Evolutionary conservation across 2,797 vertebrate genomes (phyloP).

Genomic region (Anguilla pacifica): DNA sequence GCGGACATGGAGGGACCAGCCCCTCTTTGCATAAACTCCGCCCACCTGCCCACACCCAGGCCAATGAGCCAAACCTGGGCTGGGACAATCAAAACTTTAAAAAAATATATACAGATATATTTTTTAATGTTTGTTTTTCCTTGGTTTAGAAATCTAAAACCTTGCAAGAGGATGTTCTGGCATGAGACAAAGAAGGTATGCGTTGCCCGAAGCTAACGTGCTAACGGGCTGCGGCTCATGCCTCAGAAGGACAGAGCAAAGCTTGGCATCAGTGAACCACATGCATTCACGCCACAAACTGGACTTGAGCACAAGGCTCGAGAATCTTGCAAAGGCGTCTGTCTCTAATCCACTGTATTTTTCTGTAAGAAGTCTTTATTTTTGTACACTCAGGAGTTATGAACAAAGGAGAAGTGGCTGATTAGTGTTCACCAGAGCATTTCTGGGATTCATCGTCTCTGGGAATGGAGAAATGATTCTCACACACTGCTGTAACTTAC

Average conservation of each 20-base stretch:
- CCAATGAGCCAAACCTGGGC: not conserved
- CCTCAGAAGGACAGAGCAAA: not conserved
- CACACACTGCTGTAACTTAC: not conserved
- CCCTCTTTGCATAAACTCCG: not conserved
- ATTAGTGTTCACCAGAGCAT: not conserved
- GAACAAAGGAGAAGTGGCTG: not conserved
- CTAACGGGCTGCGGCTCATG: not conserved
- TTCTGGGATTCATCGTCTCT: not conserved
- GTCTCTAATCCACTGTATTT: slow-evolving; percentile 9
- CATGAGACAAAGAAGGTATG: not conserved
- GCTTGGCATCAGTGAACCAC: not conserved
- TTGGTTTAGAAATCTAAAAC: slow-evolving; percentile 48
- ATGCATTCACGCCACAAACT: not conserved
- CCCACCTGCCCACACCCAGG: not conserved
- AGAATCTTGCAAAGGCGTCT: not conserved
- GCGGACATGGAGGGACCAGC: not conserved
- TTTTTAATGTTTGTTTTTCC: slow-evolving; percentile 57
- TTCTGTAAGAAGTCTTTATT: slow-evolving; percentile 6
- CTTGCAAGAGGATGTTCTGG: slow-evolving; percentile 38
- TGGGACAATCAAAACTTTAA: not conserved
- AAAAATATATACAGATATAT: not conserved
- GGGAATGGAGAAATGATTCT: not conserved
- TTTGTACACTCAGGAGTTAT: slow-evolving; percentile 4
- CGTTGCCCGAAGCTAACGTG: not conserved
- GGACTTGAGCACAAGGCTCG: not conserved